Evolutionary conservation across 2,797 vertebrate species (phyloP).

Genomic region (Phylloscopus collybita): DNA sequence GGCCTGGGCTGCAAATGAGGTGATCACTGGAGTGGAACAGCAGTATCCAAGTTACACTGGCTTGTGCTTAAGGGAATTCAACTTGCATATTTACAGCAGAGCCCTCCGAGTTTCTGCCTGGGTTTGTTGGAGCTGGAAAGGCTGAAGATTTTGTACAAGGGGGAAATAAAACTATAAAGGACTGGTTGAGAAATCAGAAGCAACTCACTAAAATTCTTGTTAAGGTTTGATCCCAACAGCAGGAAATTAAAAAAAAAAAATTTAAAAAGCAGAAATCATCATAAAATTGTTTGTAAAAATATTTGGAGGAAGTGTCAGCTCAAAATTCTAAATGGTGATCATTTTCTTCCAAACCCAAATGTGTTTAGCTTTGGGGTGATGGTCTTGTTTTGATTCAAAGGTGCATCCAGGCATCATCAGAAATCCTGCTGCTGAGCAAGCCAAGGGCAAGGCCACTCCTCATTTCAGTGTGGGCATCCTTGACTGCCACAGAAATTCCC

Average conservation of each 20-base stretch:
- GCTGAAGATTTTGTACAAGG: neutral
- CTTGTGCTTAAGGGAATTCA: neutral
- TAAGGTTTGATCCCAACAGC: neutral
- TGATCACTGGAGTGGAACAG: slow-evolving; percentile 3
- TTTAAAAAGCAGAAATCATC: neutral
- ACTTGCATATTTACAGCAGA: neutral
- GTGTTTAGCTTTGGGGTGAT: neutral
- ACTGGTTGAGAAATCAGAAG: neutral
- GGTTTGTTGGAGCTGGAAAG: neutral
- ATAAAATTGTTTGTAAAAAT: neutral
- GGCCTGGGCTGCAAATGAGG: slow-evolving; percentile 33
- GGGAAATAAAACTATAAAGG: neutral
- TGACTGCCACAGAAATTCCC: too few species aligned
- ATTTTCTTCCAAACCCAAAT: neutral
- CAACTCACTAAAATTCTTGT: neutral
- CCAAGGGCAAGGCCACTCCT: too few species aligned
- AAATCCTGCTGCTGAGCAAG: neutral
- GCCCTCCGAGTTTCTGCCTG: neutral
- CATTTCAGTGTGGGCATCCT: too few species aligned
- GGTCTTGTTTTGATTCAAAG: neutral
- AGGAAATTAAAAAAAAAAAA: neutral
- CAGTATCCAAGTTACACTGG: neutral
- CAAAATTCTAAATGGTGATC: neutral
- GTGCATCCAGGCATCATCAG: neutral
- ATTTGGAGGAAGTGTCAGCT: neutral